A percentile compares a stretch with the other conserved stretches of the same genome.
Conservation (phyloP, 1,140 invertebrate genomes). For the Eupristina koningsbergeri region DNA sequence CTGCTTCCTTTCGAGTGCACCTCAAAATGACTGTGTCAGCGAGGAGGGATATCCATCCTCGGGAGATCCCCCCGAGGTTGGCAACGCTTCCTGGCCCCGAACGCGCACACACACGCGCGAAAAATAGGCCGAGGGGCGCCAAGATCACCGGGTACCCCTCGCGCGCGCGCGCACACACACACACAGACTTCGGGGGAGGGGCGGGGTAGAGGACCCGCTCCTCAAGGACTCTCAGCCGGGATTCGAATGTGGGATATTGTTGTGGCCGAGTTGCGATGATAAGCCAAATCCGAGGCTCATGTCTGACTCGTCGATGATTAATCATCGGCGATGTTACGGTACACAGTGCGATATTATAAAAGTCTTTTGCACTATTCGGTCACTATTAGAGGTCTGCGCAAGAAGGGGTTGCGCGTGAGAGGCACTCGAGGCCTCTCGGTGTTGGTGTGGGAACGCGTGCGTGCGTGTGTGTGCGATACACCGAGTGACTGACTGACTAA, state of each 20-base stretch:
- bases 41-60: not conserved
- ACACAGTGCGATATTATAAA: not conserved
- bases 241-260: no score
- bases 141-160: not conserved
- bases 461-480: not conserved
- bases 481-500: not conserved
- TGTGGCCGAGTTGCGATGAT: not conserved
- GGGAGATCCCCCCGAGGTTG: not conserved
- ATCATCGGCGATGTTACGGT: not conserved
- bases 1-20: not conserved
- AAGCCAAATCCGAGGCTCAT: conserved; percentile 2
- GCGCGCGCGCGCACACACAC: not conserved
- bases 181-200: not conserved
- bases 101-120: not conserved
- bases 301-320: not conserved
- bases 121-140: not conserved
- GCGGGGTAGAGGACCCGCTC: not conserved
- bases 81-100: not conserved
- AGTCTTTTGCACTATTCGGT: not conserved
- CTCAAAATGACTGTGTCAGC: not conserved
- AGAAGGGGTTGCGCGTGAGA: not conserved
- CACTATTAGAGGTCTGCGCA: not conserved
- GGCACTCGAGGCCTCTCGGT: not conserved
- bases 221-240: not conserved
- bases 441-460: conserved; percentile 34